Evolutionary conservation across 1,140 invertebrate species (phyloP), one percentile per base, ranked within the genome.

Genomic region (Bombus waltoni): DNA sequence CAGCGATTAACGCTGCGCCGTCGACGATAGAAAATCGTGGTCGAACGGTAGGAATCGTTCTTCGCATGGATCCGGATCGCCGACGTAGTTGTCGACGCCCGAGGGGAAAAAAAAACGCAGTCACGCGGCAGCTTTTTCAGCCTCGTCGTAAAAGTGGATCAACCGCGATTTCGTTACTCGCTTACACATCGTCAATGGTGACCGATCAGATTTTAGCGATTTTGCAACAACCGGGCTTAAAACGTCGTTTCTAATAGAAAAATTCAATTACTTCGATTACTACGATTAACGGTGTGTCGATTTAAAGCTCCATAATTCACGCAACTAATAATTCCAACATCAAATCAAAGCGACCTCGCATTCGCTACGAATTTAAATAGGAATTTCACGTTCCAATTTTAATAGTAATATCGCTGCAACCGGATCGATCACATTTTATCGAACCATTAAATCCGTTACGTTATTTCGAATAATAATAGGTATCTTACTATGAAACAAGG

Each of bases 1-100:
- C 89, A 78, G 73, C 87, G 89, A 89, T 91, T 92, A 92, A 89
- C 87, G 87, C 90, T 84, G 83, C 88, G 83, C 88, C 85, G 79
- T 65, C 83, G 85, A 90, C 88, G 90, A 91, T 73, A 86, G 81
- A 47, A 85, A 85, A 89, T 88, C 89, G 85, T 86, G 71, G 57
- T 88, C 73, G 59, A 74, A 87, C 81, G 81, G 44, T 82, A 86
- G 68, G 82, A 83, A 88, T 91, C 88, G 85, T 83, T 85, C 74
- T 82, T 73, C 22, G 10, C 71, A 22, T 32, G 44, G 38, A 74
- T 28, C 53, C 40, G 71, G 32, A 81, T 81, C 71, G 38, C 65
- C n/a, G n/a, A 15, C 3, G 11, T n/a, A 38, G 53, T 81, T 81
- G 73, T 38, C 53, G 28, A 42, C 53, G 13, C 2, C 25, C 3